Base-by-base conservation (phyloP, 2,797 vertebrate species). In the Sebastes melanostomus region DNA sequence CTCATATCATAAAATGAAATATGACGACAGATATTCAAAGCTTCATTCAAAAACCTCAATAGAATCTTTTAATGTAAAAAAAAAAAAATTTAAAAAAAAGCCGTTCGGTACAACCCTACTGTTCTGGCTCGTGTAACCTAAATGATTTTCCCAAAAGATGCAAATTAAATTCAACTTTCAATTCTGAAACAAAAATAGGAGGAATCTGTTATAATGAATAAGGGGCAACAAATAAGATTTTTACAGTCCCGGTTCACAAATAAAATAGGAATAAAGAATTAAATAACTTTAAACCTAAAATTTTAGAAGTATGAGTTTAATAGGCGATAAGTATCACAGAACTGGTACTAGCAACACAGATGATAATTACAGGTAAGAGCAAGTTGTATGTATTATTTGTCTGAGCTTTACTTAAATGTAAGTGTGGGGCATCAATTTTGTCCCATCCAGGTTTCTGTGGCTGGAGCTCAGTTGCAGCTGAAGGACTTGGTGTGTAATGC, bases 401-500 rank as follows among this genome's bases (percentile, higher is more conserved):
- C 11, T 67, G 9, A 32, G 6, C 6, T 12, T 7, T 59, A 60
- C n/a, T 2, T 75, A 9, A 68, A 77, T 29, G 14, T 71, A 18
- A 1, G 14, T 56, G 6, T 50, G 9, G 20, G n/a, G 8, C 3
- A 5, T 0, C 1, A 1, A n/a, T 66, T 52, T 75, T 80, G 36
- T 38, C 36, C 36, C 25, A 3, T 88, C 3, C 85, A 97, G 97
- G 77, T 96, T 77, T 62, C 90, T 20, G 10, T 93, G 42, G 81
- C 22, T 61, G 83, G 89, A 67, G 75, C 74, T n/a, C 82, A 90
- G 11, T 13, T 90, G 78, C 93, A 90, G 27, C 90, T 96, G 46
- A 95, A 94, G 55, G 86, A 91, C 2, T 34, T 96, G 61, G 93
- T 97, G 77, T 97, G 97, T 90, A 95, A 97, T 2, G 62, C 74